Evolutionary conservation across 2,888 invertebrate species (phyloP).

Genomic region (Marasmarcha lunaedactyla): DNA sequence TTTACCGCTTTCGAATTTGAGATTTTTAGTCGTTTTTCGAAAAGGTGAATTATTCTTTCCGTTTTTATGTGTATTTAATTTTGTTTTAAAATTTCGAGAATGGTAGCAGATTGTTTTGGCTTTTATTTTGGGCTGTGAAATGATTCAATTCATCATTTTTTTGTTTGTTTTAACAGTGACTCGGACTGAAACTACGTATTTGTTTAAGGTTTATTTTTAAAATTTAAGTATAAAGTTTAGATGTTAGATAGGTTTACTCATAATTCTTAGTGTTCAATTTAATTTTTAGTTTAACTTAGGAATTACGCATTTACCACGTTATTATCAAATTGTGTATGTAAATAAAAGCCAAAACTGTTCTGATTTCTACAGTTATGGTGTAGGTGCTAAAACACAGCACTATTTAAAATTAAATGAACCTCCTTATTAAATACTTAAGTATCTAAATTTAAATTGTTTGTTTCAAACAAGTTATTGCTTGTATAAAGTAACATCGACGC

Average conservation of each 20-base stretch:
- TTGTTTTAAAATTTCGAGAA: neutral
- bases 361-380: neutral
- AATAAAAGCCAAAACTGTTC: neutral
- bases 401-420: too few relatives aligned
- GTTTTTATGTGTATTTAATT: too few relatives aligned
- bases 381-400: neutral
- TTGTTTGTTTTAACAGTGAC: neutral
- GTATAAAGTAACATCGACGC: too few relatives aligned
- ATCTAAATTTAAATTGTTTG: too few relatives aligned
- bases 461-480: too few relatives aligned
- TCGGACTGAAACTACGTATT: neutral
- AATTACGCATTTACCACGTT: neutral
- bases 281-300: slow-evolving; percentile 8
- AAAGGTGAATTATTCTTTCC: slow-evolving; percentile 5
- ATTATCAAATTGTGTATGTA: neutral
- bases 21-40: slow-evolving; percentile 1
- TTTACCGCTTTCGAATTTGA: slow-evolving; percentile 5
- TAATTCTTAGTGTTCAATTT: slow-evolving; percentile 7
- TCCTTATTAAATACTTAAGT: too few relatives aligned
- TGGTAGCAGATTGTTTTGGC: neutral
- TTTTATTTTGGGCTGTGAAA: neutral
- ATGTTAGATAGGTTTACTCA: neutral
- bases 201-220: neutral
- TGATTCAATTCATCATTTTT: neutral
- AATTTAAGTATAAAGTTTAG: neutral